These are phyloP conservation scores for Trachelus iudaicus DNA, from an alignment of 2,888 invertebrate species.

Conservation along the genomic window DNA sequence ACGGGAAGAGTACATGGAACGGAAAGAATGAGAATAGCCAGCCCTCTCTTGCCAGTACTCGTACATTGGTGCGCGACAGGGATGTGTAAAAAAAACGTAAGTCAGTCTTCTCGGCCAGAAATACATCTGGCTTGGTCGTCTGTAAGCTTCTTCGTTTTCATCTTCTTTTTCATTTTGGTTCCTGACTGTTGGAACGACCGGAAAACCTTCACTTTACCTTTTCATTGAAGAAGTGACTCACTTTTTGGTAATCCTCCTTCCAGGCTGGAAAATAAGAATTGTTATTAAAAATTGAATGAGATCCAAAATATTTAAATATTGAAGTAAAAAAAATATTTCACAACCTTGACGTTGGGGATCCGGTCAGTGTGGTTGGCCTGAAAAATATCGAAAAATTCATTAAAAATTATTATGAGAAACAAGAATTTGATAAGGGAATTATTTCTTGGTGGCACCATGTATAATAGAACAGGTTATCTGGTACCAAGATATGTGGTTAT, in stretches of 20 bases:
- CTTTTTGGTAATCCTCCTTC: not conserved
- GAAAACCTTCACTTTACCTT: not conserved
- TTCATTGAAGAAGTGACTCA: not conserved
- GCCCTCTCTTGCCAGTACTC: constrained; percentile 1
- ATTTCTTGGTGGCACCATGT: not conserved
- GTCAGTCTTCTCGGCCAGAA: constrained; percentile 41
- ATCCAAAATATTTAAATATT: not conserved
- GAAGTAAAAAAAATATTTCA: not conserved
- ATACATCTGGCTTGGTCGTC: constrained; percentile 43
- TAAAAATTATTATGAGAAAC: not conserved
- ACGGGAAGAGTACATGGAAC: not conserved
- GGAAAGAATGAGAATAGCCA: constrained; percentile 8
- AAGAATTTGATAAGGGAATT: not conserved
- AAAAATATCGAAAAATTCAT: not conserved
- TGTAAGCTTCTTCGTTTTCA: constrained; percentile 29
- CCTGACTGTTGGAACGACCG: not conserved
- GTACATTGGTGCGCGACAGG: constrained; percentile 1
- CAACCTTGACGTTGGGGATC: not conserved
- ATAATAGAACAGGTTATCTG: not conserved
- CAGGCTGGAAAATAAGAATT: not conserved
- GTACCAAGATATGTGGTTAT: not conserved
- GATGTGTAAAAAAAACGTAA: constrained; percentile 19
- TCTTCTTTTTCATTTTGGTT: not conserved
- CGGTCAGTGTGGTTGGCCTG: not conserved
- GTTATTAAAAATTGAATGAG: not conserved